These are phyloP conservation scores for Brassicogethes aeneus DNA, from an alignment of 2,888 invertebrate genomes.

Conservation along the genomic window DNA sequence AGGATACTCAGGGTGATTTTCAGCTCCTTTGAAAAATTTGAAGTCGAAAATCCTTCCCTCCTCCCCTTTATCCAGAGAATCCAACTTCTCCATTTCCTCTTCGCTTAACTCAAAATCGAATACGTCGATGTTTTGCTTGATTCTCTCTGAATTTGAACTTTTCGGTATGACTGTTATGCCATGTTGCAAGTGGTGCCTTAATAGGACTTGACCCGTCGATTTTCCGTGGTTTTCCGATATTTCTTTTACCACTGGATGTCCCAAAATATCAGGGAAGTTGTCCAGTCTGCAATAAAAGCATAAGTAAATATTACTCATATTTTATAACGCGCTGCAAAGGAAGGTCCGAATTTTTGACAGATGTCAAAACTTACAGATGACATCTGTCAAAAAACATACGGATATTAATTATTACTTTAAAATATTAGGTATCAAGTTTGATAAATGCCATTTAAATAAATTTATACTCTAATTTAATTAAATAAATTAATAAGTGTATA, in stretches of 20 bases:
- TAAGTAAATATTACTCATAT: too few species aligned
- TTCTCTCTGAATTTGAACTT: constrained; percentile 59
- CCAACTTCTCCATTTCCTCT: constrained; percentile 47
- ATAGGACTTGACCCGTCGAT: constrained; percentile 60
- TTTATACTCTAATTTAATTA: too few species aligned
- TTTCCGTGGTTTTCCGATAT: constrained; percentile 52
- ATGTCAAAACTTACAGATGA: too few species aligned
- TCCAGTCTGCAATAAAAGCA: constrained; percentile 43
- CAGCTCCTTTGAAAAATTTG: constrained; percentile 56
- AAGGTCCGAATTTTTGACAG: neutral
- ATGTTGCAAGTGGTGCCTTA: constrained; percentile 60
- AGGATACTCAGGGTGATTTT: constrained; percentile 63
- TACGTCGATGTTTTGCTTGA: constrained; percentile 60
- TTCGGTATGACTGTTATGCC: constrained; percentile 69
- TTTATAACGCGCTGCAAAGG: neutral
- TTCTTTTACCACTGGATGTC: constrained; percentile 48
- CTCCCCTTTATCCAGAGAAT: constrained; percentile 52
- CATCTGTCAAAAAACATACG: too few species aligned
- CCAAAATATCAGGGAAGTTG: constrained; percentile 53
- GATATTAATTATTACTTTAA: too few species aligned
- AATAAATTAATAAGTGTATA: too few species aligned
- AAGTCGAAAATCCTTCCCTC: constrained; percentile 60
- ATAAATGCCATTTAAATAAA: too few species aligned
- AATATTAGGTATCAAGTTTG: too few species aligned
- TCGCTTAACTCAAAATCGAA: constrained; percentile 53